A percentile compares a stretch with the other conserved stretches of the same genome.
Conservation (phyloP, 92 coral and sea anemone genomes). For the Epizoanthus ramosus region DNA sequence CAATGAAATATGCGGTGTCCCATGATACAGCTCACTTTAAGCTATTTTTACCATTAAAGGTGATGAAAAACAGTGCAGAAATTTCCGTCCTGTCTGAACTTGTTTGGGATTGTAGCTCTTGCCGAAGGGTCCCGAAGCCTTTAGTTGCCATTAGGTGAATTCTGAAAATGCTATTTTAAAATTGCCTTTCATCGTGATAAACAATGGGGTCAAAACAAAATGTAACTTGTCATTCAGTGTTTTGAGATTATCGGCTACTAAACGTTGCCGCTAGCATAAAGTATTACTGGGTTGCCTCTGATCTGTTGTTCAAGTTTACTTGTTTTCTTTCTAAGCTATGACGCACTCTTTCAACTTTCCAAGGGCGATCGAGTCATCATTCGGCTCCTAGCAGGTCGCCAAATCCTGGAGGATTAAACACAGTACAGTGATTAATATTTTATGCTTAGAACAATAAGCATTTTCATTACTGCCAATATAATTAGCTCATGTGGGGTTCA, state of each 20-base stretch:
- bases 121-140: neutral
- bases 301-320: too few relatives aligned
- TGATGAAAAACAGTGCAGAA: neutral
- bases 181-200: too few relatives aligned
- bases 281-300: too few relatives aligned
- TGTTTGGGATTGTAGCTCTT: neutral
- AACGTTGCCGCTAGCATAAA: too few relatives aligned
- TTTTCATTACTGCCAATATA: neutral
- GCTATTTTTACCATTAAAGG: slow-evolving; percentile 6
- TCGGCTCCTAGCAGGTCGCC: neutral
- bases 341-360: neutral
- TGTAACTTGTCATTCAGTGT: too few relatives aligned
- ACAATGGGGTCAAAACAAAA: too few relatives aligned
- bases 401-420: neutral
- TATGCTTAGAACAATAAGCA: neutral
- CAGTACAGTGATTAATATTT: slow-evolving; percentile 1
- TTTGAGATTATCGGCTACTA: too few relatives aligned
- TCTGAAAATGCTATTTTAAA: neutral
- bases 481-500: neutral
- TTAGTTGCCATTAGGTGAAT: neutral
- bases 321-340: neutral
- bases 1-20: neutral
- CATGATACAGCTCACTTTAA: neutral
- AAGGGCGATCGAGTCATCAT: neutral
- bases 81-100: neutral